phyloP scores from a whole-genome alignment of 2,888 invertebrate genomes.

The Hemithea aestivaria region DNA sequence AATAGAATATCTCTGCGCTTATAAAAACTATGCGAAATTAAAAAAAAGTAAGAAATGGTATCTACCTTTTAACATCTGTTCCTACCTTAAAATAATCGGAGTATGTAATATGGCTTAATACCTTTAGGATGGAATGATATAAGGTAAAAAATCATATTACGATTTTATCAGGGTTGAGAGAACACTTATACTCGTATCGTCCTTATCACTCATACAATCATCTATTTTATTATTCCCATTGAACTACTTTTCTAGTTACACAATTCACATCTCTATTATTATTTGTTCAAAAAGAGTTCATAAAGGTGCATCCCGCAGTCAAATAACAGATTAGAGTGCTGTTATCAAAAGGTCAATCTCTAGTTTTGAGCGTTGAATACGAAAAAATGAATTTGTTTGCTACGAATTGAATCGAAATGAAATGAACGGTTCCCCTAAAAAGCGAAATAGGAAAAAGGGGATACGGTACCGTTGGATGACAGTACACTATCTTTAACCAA shows the following conservation, averaged over 20 bases:
- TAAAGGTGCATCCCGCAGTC: constrained; percentile 47
- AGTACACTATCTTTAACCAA: constrained; percentile 1
- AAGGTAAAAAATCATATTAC: too few species aligned
- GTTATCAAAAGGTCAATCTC: constrained; percentile 65
- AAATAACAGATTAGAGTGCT: constrained; percentile 59
- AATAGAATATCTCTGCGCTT: too few species aligned
- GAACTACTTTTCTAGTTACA: constrained; percentile 19
- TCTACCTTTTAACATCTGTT: too few species aligned
- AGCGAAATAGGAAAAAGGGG: constrained; percentile 42
- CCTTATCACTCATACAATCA: constrained; percentile 12
- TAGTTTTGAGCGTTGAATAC: constrained; percentile 52
- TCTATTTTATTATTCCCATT: constrained; percentile 21
- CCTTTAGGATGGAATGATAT: too few species aligned
- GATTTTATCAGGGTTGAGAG: too few species aligned
- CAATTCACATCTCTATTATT: constrained; percentile 30
- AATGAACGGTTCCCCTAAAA: constrained; percentile 65
- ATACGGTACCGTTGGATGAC: background rate
- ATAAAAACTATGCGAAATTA: too few species aligned
- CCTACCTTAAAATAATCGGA: too few species aligned
- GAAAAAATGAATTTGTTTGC: constrained; percentile 71
- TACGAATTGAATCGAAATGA: constrained; percentile 71
- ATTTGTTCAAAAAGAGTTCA: constrained; percentile 32
- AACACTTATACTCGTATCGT: background rate
- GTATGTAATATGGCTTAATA: too few species aligned
- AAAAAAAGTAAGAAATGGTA: too few species aligned